phyloP scores from a whole-genome alignment of 2,797 vertebrate genomes.

The Alectoris magna region DNA sequence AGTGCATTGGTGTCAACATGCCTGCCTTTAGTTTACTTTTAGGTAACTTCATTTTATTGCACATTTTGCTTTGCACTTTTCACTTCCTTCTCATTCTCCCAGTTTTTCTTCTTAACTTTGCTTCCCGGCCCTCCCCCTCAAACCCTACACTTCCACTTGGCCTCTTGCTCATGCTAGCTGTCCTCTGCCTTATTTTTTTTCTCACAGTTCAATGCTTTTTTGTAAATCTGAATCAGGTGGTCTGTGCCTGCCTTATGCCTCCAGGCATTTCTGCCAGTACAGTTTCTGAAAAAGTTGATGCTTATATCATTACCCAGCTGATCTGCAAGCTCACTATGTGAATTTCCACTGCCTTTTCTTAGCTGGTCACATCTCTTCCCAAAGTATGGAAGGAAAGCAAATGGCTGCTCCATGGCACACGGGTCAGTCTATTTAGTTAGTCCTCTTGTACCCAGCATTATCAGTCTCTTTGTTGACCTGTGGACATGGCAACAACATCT shows the following conservation, averaged over 20 bases:
- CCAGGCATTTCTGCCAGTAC: slow-evolving; percentile 31
- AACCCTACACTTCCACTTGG: neutral
- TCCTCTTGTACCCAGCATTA: neutral
- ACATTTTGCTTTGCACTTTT: neutral
- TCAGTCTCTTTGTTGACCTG: neutral
- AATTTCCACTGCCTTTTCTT: neutral
- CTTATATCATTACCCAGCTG: neutral
- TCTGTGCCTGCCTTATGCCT: neutral
- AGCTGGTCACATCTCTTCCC: neutral
- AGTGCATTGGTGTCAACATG: neutral
- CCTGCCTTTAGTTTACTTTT: neutral
- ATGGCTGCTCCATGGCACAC: neutral
- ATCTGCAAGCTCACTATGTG: neutral
- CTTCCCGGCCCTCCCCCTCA: neutral
- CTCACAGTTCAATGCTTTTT: neutral
- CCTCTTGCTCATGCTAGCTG: neutral
- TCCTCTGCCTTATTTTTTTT: neutral
- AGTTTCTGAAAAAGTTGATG: neutral
- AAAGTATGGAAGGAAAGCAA: neutral
- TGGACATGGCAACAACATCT: neutral
- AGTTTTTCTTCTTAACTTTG: neutral
- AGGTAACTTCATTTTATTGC: neutral
- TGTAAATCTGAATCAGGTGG: neutral
- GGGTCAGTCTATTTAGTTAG: neutral
- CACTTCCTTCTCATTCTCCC: neutral